Evolutionary conservation across 2,797 vertebrate species (phyloP).

Genomic region (Tolypeutes matacus): DNA sequence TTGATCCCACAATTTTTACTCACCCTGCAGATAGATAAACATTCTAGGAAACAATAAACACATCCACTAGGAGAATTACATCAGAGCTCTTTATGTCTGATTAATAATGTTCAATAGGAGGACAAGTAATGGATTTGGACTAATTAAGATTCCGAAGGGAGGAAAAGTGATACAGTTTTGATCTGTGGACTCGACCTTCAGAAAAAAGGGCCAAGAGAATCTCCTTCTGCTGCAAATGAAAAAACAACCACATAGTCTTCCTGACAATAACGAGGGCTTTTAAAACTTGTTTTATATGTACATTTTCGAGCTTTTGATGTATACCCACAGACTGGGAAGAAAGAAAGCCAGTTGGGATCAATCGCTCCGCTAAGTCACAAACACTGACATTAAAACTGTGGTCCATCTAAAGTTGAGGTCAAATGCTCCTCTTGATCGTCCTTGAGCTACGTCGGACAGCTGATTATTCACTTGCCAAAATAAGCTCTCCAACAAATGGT

Average conservation of each 20-base stretch:
- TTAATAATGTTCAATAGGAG: not conserved
- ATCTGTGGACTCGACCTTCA: not conserved
- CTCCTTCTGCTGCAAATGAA: not conserved
- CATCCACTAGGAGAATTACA: not conserved
- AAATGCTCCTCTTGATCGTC: not conserved
- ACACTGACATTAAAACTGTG: constrained; percentile 9
- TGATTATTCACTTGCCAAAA: constrained; percentile 73
- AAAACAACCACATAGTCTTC: not conserved
- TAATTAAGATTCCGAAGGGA: constrained; percentile 37
- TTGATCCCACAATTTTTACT: not conserved
- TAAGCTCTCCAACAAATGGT: constrained; percentile 58
- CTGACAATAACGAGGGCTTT: not conserved
- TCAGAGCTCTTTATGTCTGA: not conserved
- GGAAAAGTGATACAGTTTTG: not conserved
- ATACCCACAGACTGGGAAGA: not conserved
- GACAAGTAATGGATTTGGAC: not conserved
- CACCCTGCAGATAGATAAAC: not conserved
- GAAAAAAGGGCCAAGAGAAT: not conserved
- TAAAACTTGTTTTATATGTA: not conserved
- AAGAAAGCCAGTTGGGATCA: constrained; percentile 38
- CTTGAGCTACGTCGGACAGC: constrained; percentile 32
- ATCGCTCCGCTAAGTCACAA: not conserved
- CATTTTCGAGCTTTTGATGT: not conserved
- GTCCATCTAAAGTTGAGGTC: constrained; percentile 40
- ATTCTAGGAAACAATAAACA: constrained; percentile 31